Evolutionary conservation across 2,888 invertebrate species (phyloP), one percentile per base, ranked within the genome.

Genomic region (Empis livida): DNA sequence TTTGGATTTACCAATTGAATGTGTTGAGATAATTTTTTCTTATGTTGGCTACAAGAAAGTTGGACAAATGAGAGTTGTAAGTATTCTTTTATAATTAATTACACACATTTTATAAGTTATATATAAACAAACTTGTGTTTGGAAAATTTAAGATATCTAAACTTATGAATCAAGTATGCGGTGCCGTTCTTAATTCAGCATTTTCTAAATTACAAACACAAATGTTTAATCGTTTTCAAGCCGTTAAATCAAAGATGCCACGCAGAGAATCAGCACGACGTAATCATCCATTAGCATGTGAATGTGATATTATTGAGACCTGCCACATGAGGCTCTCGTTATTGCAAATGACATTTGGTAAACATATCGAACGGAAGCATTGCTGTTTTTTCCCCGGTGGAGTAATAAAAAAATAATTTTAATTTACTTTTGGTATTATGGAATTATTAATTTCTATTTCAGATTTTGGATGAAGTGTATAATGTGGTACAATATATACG

Each of bases 371-470:
- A 66, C 77, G 88, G 58, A 89, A 87, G 63, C 86, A 92, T 62
- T 90, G 90, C 65, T 93, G 92, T 71, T 94, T 94, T 70, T 93
- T 94, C 63, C 90, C 93, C 42, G 93, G 93, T 68, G 91, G 90
- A 76, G 89, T 89, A 73, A 74, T 69, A 66, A 50, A n/a, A n/a
- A 49, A 45, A 42, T 47, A 31, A 37, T 44, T 14, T 32, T 8
- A 16, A n/a, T n/a, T 37, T 11, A 3, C 10, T 17, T 32, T 43
- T 38, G 10, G 30, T 45, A 43, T 10, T n/a, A 5, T n/a, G 9
- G 10, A 38, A 38, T 23, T 17, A 16, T 6, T 40, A 23, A 40
- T 30, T 16, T 46, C 44, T 52, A 53, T 73, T 73, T 49, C 67
- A 88, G 87, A 89, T 91, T 62, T 72, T 94, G 60, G 93, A 94